Evolutionary conservation across 1,140 invertebrate species (phyloP), one percentile per base, ranked within the genome.

Genomic region (Ceratina australensis): DNA sequence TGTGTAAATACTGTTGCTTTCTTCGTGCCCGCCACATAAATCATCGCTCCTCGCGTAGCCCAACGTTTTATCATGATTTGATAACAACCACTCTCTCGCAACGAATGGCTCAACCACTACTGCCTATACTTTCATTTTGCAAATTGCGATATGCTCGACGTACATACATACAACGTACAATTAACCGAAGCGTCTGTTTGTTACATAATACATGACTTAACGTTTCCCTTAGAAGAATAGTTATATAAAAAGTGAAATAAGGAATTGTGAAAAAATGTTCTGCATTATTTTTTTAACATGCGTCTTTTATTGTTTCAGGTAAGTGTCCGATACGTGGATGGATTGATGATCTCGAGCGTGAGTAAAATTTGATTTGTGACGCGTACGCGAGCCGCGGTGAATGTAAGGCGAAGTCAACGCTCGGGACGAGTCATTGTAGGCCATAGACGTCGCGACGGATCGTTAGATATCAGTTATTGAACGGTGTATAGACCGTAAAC

Each of bases 301-400:
- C n/a, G 15, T 15, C n/a, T 7, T n/a, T 59, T 74, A 47, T 71
- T 79, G 71, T 83, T 83, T 26, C 80, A 83, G 81, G 81, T 83
- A 79, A 83, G 81, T 83, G 52, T 66, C 50, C 3, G 8, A 16
- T 1, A 15, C 0, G 59, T 0, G 16, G n/a, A 47, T 66, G 50
- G 3, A 24, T 67, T 16, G 56, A 56, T 18, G 0, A 0, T 42
- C 42, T 59, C 28, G 5, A 15, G 1, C 15, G 64, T 60, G 20
- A 76, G 65, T 76, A 57, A 2, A 20, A 1, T 28, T 10, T 7
- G 24, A 24, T 22, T 50, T 28, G 8, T 20, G 20, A 28, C 16
- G 3, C 22, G 12, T 42, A 16, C 28, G 28, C n/a, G n/a, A n/a
- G 50, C 47, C 42, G 8, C 0, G 2, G 15, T 10, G 33, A 26